A percentile compares a stretch with the other conserved stretches of the same genome.
Evolutionary conservation across 2,113 vertebrate species (phyloP).

Genomic region (Macrotis lagotis): DNA sequence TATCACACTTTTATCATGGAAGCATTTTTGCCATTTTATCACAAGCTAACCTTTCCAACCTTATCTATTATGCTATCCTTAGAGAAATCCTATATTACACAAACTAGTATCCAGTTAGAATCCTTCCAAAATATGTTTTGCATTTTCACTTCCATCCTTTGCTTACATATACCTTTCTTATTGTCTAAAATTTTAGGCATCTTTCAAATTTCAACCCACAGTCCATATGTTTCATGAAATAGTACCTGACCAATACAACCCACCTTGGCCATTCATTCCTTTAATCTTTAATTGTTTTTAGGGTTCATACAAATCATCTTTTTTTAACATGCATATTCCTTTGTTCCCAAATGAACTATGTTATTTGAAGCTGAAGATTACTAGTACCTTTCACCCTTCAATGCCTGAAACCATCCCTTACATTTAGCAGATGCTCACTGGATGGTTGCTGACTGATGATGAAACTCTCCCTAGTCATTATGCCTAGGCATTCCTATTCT

Average conservation of each 20-base stretch:
- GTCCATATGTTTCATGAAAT: not conserved
- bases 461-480: not conserved
- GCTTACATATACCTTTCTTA: not conserved
- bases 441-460: not conserved
- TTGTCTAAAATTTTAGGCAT: not conserved
- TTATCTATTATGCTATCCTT: not conserved
- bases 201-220: not conserved
- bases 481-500: not conserved
- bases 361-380: not conserved
- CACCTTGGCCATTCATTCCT: not conserved
- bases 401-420: not conserved
- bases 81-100: not conserved
- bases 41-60: not conserved
- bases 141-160: not conserved
- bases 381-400: not conserved
- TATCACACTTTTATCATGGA: not conserved
- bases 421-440: not conserved
- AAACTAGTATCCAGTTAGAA: not conserved
- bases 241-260: not conserved
- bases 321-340: not conserved
- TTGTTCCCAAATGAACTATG: not conserved
- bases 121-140: not conserved
- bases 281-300: not conserved
- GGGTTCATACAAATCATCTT: not conserved
- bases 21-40: not conserved